Base-by-base conservation (phyloP, 2,888 invertebrate species). In the Polydrusus cervinus region DNA sequence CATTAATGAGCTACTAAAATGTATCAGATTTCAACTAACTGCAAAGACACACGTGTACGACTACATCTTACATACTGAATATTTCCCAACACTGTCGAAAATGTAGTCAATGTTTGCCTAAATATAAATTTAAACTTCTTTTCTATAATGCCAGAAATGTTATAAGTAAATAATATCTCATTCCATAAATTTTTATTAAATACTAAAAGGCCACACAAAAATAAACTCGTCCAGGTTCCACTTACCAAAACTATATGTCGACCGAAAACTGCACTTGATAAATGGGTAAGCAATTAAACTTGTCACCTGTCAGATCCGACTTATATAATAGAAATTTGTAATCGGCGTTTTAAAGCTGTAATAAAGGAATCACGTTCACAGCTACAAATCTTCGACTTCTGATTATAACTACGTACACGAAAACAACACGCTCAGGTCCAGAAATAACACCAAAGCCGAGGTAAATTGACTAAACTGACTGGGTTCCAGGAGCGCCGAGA, bases 381-480 rank as follows among this genome's bases (percentile, higher is more conserved):
- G 66, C 20, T 57, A 73, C 69, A 64, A 74, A 69, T 64, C 69
- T 69, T 47, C 11, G 34, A 20, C 38, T 53, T 73, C 67, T 67
- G 51, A 69, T 62, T 25, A 38, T 72, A 47, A 25, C 61, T 72
- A 38, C 51, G 11, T 61, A 68, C 45, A 64, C 74, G 70, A 74
- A 74, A 74, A 74, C 70, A 74, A 74, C 74, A 65, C 66, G 55
- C 14, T 38, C 62, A n/a, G 60, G 55, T 70, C 74, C 70, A 70
- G 66, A 74, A 74, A 74, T 74, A 74, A 66, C 57, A 57, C 51
- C 49, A 60, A 74, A 65, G 65, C 69, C 20, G 64, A 64, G 60
- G 40, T 43, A 70, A 70, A 74, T 70, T 65, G 66, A 66, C 57
- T 74, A 64, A 68, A 40, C 53, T 47, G 73, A 53, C 66, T 34